A percentile compares a stretch with the other conserved stretches of the same genome.
These are phyloP conservation scores for Epizoanthus rinbou DNA, from an alignment of 92 coral and sea anemone species.

Conservation along the genomic window DNA sequence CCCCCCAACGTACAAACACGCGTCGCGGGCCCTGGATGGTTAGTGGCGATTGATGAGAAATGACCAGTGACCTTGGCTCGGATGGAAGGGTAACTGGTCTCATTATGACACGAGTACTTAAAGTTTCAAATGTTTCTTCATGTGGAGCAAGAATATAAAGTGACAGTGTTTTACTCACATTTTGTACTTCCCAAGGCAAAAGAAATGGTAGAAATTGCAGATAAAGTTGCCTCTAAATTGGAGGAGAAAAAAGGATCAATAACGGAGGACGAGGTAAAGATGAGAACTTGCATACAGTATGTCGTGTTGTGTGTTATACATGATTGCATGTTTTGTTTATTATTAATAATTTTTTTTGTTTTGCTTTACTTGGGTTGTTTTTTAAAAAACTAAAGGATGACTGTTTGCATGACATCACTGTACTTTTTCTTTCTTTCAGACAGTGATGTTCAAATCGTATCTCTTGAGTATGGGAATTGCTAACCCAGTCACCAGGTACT, in stretches of 20 bases:
- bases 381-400: background rate
- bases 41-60: no score
- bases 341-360: background rate
- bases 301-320: background rate
- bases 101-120: background rate
- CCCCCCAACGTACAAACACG: no score
- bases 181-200: slow-evolving; percentile 67
- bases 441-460: slow-evolving; percentile 94
- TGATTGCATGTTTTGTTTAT: no score
- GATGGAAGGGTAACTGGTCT: no score
- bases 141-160: background rate
- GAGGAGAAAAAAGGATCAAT: slow-evolving; percentile 96
- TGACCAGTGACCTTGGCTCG: no score
- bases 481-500: slow-evolving; percentile 96
- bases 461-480: slow-evolving; percentile 96
- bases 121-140: background rate
- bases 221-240: slow-evolving; percentile 92
- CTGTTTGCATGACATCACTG: no score
- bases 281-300: background rate
- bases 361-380: background rate
- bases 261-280: slow-evolving; percentile 91
- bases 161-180: background rate
- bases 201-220: slow-evolving; percentile 97
- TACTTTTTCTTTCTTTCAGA: slow-evolving; percentile 58
- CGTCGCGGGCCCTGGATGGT: no score